These are phyloP conservation scores for Julus scanicus DNA, from an alignment of 2,888 invertebrate species.

Conservation along the genomic window DNA sequence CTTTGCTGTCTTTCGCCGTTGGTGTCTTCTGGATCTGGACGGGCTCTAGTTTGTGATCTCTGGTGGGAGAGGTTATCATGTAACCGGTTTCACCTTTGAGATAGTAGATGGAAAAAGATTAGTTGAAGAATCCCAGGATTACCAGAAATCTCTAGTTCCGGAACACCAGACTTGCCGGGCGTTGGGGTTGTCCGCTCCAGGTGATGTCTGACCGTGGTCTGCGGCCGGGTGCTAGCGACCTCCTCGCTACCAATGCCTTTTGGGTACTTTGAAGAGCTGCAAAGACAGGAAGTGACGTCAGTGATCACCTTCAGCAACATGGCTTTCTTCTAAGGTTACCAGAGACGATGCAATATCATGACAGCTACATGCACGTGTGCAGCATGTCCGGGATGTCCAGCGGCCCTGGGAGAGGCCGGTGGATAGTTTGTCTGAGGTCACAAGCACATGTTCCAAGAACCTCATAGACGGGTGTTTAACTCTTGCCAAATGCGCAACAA, in stretches of 20 bases:
- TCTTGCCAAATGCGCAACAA: too few species aligned
- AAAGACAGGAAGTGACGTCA: neutral
- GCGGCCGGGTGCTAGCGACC: neutral
- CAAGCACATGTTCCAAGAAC: neutral
- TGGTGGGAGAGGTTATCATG: constrained; percentile 58
- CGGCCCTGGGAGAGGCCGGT: neutral
- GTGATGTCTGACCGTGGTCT: neutral
- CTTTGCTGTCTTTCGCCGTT: constrained; percentile 46
- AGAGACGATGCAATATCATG: neutral
- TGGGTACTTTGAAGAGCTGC: neutral
- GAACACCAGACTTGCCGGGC: neutral
- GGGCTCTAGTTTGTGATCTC: constrained; percentile 59
- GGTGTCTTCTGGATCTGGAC: constrained; percentile 52
- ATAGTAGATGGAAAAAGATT: neutral
- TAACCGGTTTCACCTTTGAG: constrained; percentile 55
- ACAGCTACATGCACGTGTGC: constrained; percentile 19
- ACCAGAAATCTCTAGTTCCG: neutral
- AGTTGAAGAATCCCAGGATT: neutral
- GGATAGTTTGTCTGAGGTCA: neutral
- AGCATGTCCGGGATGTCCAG: neutral
- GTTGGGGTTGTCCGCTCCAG: neutral
- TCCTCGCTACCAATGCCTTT: neutral
- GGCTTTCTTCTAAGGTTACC: neutral
- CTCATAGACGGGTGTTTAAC: neutral
- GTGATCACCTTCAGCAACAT: neutral